Conservation (phyloP, 2,888 invertebrate genomes). For the Agonum fuliginosum region DNA sequence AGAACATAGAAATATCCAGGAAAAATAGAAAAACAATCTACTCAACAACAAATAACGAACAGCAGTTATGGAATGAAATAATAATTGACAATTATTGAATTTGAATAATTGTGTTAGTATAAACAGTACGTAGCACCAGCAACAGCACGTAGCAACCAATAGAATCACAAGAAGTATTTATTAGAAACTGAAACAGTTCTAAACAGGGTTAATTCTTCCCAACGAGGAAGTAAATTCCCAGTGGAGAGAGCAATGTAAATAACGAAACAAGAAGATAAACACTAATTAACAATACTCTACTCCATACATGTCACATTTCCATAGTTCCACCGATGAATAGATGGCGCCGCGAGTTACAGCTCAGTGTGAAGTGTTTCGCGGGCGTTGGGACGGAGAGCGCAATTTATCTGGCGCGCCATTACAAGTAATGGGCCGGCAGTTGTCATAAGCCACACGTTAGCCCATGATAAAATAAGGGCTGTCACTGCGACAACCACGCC, state of each 20-base stretch:
- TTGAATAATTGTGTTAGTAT: no score
- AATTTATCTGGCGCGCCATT: conserved; percentile 60
- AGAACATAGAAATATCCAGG: no score
- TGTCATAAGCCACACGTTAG: conserved; percentile 60
- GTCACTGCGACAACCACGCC: conserved; percentile 34
- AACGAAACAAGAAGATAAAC: conserved; percentile 21
- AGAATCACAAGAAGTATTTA: no score
- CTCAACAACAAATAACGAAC: no score
- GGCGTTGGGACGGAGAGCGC: conserved; percentile 39
- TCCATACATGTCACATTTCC: conserved; percentile 30
- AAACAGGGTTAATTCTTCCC: not conserved
- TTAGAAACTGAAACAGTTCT: no score
- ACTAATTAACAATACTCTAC: conserved; percentile 28
- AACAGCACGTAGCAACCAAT: no score
- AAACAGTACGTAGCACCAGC: no score
- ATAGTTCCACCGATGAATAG: conserved; percentile 39
- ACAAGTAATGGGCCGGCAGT: conserved; percentile 60
- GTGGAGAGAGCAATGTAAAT: not conserved
- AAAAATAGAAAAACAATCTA: no score
- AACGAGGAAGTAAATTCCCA: not conserved
- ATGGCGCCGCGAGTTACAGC: conserved; percentile 21
- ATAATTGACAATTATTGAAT: no score
- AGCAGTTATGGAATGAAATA: no score
- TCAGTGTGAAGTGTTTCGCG: conserved; percentile 40
- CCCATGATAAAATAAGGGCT: conserved; percentile 60